Percentiles rank a stretch among this genome's conserved stretches.
Conservation (phyloP, 2,113 vertebrate genomes). For the mouse (Mus musculus) region DNA sequence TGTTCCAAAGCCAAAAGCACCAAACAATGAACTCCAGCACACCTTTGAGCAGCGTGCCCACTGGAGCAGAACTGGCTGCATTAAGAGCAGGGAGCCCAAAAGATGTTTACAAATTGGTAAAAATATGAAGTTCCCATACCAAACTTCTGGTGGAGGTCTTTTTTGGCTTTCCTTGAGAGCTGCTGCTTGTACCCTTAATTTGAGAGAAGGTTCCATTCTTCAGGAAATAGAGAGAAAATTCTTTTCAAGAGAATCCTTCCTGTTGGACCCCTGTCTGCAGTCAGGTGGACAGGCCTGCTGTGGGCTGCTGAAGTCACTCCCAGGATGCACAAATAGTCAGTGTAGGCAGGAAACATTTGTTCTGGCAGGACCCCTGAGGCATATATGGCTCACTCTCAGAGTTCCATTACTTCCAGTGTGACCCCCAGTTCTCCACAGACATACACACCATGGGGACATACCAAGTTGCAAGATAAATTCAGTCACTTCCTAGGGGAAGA, state of each 20-base stretch:
- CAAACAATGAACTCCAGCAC: neutral
- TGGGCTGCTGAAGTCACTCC: neutral
- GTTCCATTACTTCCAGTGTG: neutral
- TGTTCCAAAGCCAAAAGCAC: constrained; percentile 68
- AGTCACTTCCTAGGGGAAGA: neutral
- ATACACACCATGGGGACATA: neutral
- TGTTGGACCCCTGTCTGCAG: accelerated
- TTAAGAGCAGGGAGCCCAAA: constrained; percentile 3
- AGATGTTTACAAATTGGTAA: constrained; percentile 53
- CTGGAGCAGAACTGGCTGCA: constrained; percentile 59
- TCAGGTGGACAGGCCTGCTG: accelerated
- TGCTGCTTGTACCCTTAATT: neutral
- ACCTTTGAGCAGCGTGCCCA: constrained; percentile 52
- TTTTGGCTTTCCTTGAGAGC: neutral
- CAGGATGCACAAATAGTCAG: accelerated
- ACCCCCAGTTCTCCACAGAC: neutral
- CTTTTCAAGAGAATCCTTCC: neutral
- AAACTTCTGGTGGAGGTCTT: neutral
- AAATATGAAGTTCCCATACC: constrained; percentile 54
- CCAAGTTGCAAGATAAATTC: neutral
- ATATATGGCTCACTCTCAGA: neutral
- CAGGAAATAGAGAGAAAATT: neutral
- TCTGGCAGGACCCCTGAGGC: neutral
- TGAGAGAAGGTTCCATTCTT: neutral
- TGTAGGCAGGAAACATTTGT: no score